Conservation (phyloP, 2,113 vertebrate genomes). For the Channa maculata region DNA sequence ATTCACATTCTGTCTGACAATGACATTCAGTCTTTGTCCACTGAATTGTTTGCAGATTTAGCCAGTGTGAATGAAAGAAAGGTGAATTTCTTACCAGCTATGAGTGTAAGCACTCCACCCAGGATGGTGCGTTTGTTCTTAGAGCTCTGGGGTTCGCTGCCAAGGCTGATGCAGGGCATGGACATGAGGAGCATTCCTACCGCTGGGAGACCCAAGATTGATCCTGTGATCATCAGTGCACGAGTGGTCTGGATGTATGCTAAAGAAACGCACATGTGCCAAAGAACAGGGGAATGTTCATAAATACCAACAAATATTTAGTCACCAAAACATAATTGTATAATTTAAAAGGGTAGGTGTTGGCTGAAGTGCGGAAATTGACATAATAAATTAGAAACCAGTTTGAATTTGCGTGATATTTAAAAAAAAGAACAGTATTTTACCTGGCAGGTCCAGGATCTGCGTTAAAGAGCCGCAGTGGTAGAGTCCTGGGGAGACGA, state of each 20-base stretch:
- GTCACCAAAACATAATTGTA: too few relatives aligned
- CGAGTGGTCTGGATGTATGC: conserved; percentile 94
- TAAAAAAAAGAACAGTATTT: conserved; percentile 10
- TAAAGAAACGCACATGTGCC: conserved; percentile 60
- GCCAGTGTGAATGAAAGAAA: not conserved
- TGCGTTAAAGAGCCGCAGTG: conserved; percentile 93
- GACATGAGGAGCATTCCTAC: conserved; percentile 90
- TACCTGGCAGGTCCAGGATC: conserved; percentile 96
- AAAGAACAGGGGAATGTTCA: not conserved
- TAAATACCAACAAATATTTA: too few relatives aligned
- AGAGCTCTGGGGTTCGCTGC: conserved; percentile 88
- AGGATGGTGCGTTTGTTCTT: conserved; percentile 91
- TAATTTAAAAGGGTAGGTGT: too few relatives aligned
- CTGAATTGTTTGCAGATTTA: not conserved
- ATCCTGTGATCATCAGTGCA: conserved; percentile 93
- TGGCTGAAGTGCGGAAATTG: not conserved
- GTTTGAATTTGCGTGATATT: not conserved
- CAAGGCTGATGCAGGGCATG: conserved; percentile 93
- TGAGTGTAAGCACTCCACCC: conserved; percentile 90
- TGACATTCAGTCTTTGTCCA: not conserved
- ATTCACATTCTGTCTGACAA: not conserved
- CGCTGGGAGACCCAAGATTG: conserved; percentile 92
- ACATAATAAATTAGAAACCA: not conserved
- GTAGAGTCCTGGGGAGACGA: conserved; percentile 91
- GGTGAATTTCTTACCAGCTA: conserved; percentile 87